Evolutionary conservation across 2,888 invertebrate species (phyloP), one percentile per base, ranked within the genome.

Genomic region (Lacanobia wlatinum): DNA sequence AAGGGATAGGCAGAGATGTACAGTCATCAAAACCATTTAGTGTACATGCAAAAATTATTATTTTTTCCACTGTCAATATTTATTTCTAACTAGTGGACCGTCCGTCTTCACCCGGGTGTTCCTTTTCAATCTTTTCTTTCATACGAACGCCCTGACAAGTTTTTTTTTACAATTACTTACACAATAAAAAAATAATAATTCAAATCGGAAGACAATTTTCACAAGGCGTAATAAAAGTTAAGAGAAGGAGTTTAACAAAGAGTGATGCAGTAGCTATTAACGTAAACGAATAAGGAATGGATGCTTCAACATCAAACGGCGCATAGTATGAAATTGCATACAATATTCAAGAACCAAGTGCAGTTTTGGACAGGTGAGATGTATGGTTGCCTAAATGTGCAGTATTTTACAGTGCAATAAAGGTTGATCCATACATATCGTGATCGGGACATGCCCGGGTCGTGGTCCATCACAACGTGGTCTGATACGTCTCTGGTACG

Each of bases 271-370:
- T 34, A 53, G 43, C 48, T 76, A 69, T 76, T 48, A 48, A 60
- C 12, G 12, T 76, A 60, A 74, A 60, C 76, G 76, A 76, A 55
- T 76, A 55, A 76, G 40, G 23, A 68, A 76, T 69, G 23, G 55
- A 38, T 50, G 28, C 40, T 74, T 40, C 12, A 68, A 68, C 46
- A 48, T 53, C 12, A 34, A 75, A 60, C 40, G 40, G 60, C 69
- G 40, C 28, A 23, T 34, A 55, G 28, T 23, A 55, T 55, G 48
- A 34, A 74, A 68, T 28, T 53, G 18, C 73, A 76, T 76, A 40
- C 23, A 74, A 50, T 76, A 74, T 68, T 76, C 53, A 68, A 53
- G 48, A 60, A 68, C 5, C 68, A 50, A 76, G 60, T 76, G 40
- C 76, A 68, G 59, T 68, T 76, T n/a, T 23, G 12, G 48, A 55